Base-by-base conservation (phyloP, 2,797 vertebrate species). In the Knipowitschia caucasica region DNA sequence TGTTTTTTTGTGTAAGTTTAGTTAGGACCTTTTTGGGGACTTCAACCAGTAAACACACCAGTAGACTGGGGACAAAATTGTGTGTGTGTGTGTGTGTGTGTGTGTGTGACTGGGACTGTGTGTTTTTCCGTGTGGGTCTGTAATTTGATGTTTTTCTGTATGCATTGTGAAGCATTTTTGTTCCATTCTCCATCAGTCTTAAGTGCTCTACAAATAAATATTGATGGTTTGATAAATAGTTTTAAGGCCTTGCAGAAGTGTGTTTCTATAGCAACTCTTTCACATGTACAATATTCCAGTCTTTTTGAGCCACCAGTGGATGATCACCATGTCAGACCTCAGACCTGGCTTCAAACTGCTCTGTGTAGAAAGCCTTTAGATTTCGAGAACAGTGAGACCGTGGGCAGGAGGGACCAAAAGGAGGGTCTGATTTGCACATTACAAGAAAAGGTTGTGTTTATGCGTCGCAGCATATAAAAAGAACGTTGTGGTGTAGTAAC, bases 321-420 rank as follows among this genome's bases (percentile, higher is more conserved):
- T 66, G 69, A 64, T 61, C 65, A 45, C 15, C 60, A 39, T 59
- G 51, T 67, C 62, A 47, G 77, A 75, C 71, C 53, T 64, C 49
- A 67, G 74, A 75, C 73, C 61, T 55, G 34, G 62, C 56, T 76
- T 82, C 66, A 75, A 77, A 75, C 50, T 59, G 47, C 50, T 68
- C 42, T 66, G 58, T 1, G 3, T 36, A 26, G 55, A 78, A 71
- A 57, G 31, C 43, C 49, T n/a, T 75, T 23, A 40, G 67, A 69
- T 75, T 73, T 42, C 26, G 9, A 53, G 52, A 79, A 67, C 57
- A 57, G 39, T 58, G 59, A 54, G 59, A 38, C 20, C 24, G 60
- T 75, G 72, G 79, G 69, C 59, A 73, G 71, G 50, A 47, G 56
- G 36, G 20, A 64, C 75, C 64, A 46, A 62, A 68, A 64, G 59